Evolutionary conservation across 2,113 vertebrate genomes (phyloP), one percentile per base, ranked within the genome.

Genomic region (Dasyornis broadbenti): DNA sequence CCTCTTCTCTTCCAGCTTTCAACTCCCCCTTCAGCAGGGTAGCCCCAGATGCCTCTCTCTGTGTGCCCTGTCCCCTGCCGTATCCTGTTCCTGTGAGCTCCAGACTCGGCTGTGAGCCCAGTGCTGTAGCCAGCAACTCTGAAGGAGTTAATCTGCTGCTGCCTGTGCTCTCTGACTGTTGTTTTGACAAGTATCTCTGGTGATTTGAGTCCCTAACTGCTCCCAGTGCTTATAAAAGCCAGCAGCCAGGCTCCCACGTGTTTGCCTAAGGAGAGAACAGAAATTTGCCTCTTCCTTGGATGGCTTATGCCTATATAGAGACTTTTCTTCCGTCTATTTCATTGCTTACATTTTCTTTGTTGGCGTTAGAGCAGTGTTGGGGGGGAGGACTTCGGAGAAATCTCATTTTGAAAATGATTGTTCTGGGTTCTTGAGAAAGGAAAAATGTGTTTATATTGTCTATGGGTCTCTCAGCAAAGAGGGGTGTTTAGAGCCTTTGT

Each of bases 161-260:
- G 93, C 76, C 64, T 95, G 39, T 93, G 92, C 92, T 86, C 77
- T 82, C 90, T 76, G 86, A 57, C 93, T 90, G 82, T 90, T 96
- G 87, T 95, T 95, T 95, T 96, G 95, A 96, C 94, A 90, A 96
- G 93, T 73, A 89, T 96, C 90, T 96, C 82, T 95, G 60, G 88
- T 94, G 93, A 95, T 94, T 93, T 96, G 92, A 93, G 94, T 97
- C 94, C 85, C 88, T 90, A 86, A 86, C 92, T 96, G 92, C 93
- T 94, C 95, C 88, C 85, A 93, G 61, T 15, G 75, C 93, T 96
- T 95, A 70, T 49, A 94, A 92, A 96, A 96, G 60, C 24, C 4
- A 85, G 93, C 93, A 95, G 86, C 71, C 85, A 71, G 76, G 54
- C 86, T 95, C 85, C 76, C 90, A 95, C 31, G 15, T 95, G 93